Conservation (phyloP, 1,140 invertebrate genomes). For the Drosophila bipectinata region DNA sequence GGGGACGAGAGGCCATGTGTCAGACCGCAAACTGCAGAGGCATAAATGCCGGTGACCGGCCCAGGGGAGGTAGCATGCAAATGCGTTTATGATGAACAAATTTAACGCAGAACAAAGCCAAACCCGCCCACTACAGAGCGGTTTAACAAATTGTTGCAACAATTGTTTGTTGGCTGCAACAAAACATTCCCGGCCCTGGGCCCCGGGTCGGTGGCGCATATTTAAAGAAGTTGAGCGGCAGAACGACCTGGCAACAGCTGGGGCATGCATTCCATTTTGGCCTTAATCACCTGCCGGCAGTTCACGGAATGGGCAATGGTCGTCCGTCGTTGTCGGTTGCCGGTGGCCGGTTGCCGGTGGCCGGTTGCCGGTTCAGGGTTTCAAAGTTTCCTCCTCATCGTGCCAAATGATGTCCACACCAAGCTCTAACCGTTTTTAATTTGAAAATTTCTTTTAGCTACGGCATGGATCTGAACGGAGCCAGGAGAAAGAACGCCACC, state of each 20-base stretch:
- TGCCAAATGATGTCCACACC: slow-evolving; percentile 11
- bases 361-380: background rate
- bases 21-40: slow-evolving; percentile 69
- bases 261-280: slow-evolving; percentile 30
- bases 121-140: slow-evolving; percentile 17
- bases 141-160: slow-evolving; percentile 61
- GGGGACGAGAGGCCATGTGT: slow-evolving; percentile 38
- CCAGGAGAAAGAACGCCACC: slow-evolving; percentile 97
- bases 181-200: background rate
- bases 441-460: slow-evolving; percentile 88
- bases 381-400: slow-evolving; percentile 23
- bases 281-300: slow-evolving; percentile 61
- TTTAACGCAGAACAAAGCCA: slow-evolving; percentile 58
- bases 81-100: slow-evolving; percentile 81
- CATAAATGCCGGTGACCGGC: slow-evolving; percentile 28
- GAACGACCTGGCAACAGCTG: slow-evolving; percentile 53
- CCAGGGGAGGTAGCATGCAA: slow-evolving; percentile 30
- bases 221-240: slow-evolving; percentile 31
- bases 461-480: slow-evolving; percentile 95
- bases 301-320: slow-evolving; percentile 24
- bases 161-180: slow-evolving; percentile 34
- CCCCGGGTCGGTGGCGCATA: slow-evolving; percentile 19
- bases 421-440: slow-evolving; percentile 8
- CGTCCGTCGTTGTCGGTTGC: background rate
- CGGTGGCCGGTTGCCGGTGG: background rate